Evolutionary conservation across 2,113 vertebrate species (phyloP), one percentile per base, ranked within the genome.

Genomic region (Gorsachius goisagi): DNA sequence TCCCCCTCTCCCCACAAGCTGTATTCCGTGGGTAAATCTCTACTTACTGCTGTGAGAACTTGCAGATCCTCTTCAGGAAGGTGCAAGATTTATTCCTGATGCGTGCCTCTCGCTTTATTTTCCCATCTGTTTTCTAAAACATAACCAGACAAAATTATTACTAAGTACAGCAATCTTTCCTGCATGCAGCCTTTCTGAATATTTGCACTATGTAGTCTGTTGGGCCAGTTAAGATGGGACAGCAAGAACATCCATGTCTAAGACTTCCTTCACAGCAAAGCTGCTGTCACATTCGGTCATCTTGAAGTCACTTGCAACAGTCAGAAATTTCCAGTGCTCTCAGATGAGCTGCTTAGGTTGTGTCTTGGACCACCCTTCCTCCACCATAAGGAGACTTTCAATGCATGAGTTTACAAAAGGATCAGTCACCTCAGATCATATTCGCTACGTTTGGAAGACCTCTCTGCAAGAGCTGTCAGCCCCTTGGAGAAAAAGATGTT

Each of bases 101-200:
- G 7, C 19, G 6, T 33, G 10, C 9, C 23, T 10, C 71, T 74
- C 2, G 0, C 35, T 33, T 72, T 23, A 3, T 71, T 59, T 81
- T 32, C 44, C 17, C 50, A 24, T 5, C 16, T 78, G 4, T 85
- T 74, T 75, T 66, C 66, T 52, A 60, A 50, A 63, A 64, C 2
- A 20, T 14, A 63, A 37, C 3, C 28, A 50, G 37, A 30, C 15
- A 45, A 63, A 77, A 52, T 14, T 6, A 28, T 39, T 45, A 74
- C 32, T 49, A 39, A 71, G 73, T 22, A 11, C 26, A 59, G 24
- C 3, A 5, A 1, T 21, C 49, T 74, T 68, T 9, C n/a, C 28
- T 49, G 66, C 47, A 37, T 0, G 0, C 17, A 30, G 22, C 14
- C 37, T 23, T 13, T 18, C 24, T 59, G 41, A 75, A 35, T 75